Evolutionary conservation across 2,113 vertebrate genomes (phyloP).

Genomic region (Regulus satrapa): DNA sequence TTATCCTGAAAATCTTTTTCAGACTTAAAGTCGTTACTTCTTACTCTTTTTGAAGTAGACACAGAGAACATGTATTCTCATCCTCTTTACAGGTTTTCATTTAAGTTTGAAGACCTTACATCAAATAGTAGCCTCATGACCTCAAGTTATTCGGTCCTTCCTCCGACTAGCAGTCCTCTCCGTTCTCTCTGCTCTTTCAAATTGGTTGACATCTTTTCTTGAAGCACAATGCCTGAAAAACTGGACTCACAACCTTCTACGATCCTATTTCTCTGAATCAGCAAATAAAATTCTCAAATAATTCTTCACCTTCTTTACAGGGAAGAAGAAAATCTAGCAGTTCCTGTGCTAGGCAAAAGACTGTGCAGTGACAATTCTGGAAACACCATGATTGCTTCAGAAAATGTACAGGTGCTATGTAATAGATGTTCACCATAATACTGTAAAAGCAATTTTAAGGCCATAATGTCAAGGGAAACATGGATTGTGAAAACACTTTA

Average conservation of each 20-base stretch:
- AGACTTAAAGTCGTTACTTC: not conserved
- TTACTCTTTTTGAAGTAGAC: not conserved
- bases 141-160: not conserved
- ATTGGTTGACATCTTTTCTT: not conserved
- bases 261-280: not conserved
- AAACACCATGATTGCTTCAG: not conserved
- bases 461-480: not conserved
- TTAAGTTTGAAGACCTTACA: not conserved
- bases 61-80: not conserved
- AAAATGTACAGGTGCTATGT: not conserved
- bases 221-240: not conserved
- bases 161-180: not conserved
- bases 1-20: not conserved
- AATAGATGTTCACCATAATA: not conserved
- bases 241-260: not conserved
- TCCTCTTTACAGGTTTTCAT: not conserved
- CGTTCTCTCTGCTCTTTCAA: not conserved
- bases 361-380: not conserved
- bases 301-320: not conserved
- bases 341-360: not conserved
- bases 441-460: not conserved
- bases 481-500: not conserved
- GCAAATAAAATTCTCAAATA: not conserved
- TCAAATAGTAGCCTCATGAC: not conserved
- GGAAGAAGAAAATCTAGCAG: not conserved